A percentile compares a stretch with the other conserved stretches of the same genome.
These are phyloP conservation scores for Choristoneura fumiferana DNA, from an alignment of 1,140 invertebrate genomes.

Conservation along the genomic window DNA sequence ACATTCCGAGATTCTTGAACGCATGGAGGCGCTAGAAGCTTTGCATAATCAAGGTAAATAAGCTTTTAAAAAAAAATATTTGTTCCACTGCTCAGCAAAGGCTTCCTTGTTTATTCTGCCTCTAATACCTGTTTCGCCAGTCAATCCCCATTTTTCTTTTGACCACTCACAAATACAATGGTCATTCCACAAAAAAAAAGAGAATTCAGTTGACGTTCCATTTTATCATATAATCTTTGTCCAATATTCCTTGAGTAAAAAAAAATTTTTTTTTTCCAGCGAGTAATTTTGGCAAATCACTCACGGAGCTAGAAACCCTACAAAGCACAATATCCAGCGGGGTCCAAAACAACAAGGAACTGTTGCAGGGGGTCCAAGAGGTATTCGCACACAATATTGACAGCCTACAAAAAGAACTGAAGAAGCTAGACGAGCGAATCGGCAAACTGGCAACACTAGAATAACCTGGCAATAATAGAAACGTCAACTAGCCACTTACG, in stretches of 20 bases:
- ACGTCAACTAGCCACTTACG: background rate
- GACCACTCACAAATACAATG: too few species aligned
- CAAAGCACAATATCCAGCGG: conserved; percentile 86
- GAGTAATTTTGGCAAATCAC: conserved; percentile 90
- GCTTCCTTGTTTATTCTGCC: too few species aligned
- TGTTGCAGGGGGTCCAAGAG: conserved; percentile 89
- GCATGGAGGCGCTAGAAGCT: conserved; percentile 90
- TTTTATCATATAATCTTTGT: too few species aligned
- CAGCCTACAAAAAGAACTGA: conserved; percentile 86
- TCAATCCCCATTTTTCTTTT: too few species aligned
- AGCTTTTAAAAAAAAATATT: background rate
- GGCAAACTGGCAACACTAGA: conserved; percentile 52
- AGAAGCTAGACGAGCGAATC: conserved; percentile 86
- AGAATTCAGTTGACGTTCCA: too few species aligned
- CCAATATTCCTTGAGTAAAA: too few species aligned
- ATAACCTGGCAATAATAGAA: too few species aligned
- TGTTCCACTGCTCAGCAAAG: too few species aligned
- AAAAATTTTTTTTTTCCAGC: conserved; percentile 84
- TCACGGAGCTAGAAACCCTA: conserved; percentile 89
- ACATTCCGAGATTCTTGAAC: conserved; percentile 88
- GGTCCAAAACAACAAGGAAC: conserved; percentile 87
- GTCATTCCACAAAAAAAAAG: too few species aligned
- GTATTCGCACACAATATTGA: conserved; percentile 88
- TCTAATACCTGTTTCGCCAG: too few species aligned
- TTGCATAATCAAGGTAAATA: conserved; percentile 91